Evolutionary conservation across 2,113 vertebrate species (phyloP).

Genomic region (Zosterops borbonicus): DNA sequence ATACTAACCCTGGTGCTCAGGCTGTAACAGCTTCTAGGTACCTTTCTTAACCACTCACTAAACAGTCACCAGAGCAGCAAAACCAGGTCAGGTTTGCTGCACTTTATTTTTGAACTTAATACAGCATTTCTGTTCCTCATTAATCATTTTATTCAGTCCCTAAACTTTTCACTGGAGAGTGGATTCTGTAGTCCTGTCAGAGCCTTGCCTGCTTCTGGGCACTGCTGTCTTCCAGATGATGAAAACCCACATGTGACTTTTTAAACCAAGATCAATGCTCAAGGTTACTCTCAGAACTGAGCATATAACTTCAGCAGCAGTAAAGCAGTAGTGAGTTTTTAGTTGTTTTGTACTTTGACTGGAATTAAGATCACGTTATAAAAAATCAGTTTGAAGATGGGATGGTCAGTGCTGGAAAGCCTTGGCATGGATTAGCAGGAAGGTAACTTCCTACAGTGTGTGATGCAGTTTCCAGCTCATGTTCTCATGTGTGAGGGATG

Average conservation of each 20-base stretch:
- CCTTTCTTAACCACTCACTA: not conserved
- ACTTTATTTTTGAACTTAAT: not conserved
- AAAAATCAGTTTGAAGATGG: not conserved
- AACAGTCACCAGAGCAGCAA: not conserved
- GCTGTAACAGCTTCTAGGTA: not conserved
- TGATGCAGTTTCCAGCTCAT: not conserved
- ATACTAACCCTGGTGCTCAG: not conserved
- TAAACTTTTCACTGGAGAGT: not conserved
- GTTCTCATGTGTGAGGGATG: not conserved
- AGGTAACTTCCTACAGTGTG: not conserved
- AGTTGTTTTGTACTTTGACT: not conserved
- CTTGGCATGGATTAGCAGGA: not conserved
- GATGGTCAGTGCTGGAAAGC: not conserved
- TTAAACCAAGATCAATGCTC: not conserved
- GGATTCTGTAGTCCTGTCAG: not conserved
- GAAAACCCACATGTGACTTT: not conserved
- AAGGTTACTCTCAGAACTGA: not conserved
- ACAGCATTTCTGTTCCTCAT: not conserved
- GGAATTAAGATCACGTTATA: not conserved
- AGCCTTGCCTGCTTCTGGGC: not conserved
- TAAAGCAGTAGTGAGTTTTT: not conserved
- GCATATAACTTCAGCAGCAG: not conserved
- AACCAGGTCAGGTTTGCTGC: not conserved
- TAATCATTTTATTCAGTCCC: not conserved
- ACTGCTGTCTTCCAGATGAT: not conserved